These are phyloP conservation scores for Amblyornis subalaris DNA, from an alignment of 2,113 vertebrate genomes.

Conservation along the genomic window DNA sequence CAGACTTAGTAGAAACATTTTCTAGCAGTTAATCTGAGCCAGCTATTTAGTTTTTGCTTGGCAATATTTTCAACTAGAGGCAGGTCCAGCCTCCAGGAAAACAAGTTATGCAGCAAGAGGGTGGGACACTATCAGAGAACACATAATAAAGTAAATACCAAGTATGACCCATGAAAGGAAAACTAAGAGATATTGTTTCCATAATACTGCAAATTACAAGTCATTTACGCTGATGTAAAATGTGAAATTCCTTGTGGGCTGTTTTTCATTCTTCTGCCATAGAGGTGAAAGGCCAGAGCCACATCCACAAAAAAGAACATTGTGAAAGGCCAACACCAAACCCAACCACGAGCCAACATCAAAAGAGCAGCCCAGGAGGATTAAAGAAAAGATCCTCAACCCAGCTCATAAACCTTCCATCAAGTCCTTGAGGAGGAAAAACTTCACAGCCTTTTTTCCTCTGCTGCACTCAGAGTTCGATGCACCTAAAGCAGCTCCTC, in stretches of 20 bases:
- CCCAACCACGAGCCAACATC: neutral
- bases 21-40: conserved; percentile 31
- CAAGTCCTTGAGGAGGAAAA: neutral
- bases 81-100: conserved; percentile 46
- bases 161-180: neutral
- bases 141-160: conserved; percentile 40
- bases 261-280: neutral
- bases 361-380: neutral
- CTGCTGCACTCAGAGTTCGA: neutral
- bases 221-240: neutral
- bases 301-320: accelerated
- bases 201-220: neutral
- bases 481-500: neutral
- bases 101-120: conserved; percentile 47
- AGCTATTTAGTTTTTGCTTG: conserved; percentile 18
- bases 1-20: conserved; percentile 23
- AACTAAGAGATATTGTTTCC: neutral
- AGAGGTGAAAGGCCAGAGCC: neutral
- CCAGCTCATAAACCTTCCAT: neutral
- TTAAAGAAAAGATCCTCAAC: neutral
- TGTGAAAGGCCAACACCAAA: neutral
- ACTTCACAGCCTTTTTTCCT: neutral
- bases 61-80: conserved; percentile 19
- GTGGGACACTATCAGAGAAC: conserved; percentile 38
- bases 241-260: neutral